Evolutionary conservation across 2,797 vertebrate species (phyloP), one percentile per base, ranked within the genome.

Genomic region (Sorex maritimensis): DNA sequence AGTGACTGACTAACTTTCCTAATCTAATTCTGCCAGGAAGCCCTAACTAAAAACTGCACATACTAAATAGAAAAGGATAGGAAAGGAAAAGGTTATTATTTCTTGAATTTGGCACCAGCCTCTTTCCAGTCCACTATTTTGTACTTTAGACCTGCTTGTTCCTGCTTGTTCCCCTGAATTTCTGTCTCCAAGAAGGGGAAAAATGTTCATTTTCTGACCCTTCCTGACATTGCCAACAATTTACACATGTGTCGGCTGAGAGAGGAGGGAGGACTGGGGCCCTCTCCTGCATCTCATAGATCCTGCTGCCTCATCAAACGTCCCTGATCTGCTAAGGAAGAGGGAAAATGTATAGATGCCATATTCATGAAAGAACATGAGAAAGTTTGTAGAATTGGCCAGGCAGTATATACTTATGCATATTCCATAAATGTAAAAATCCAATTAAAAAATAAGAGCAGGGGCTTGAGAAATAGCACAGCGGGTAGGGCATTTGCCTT

Each of bases 171-270:
- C n/a, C n/a, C n/a, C n/a, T 46, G 9, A 78, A 26, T 14, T 55
- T 49, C 26, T 83, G 19, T 52, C n/a, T 91, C 34, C 63, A 49
- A 61, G 21, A 21, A 23, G 28, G 15, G 83, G 15, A 72, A 90
- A 95, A 91, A 9, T 2, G 12, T 63, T 88, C 10, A 69, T 91
- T 90, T 94, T 81, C 21, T 24, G 7, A 7, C 23, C 34, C 46
- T 4, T 68, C 7, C 17, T 4, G 34, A 12, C 77, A 41, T 23
- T 81, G 11, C 90, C n/a, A 82, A 10, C 13, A 78, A 34, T 84
- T 80, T 79, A 77, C 1, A 52, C 63, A 12, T 2, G 44, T 38
- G n/a, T 2, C 21, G 1, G 58, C 14, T 71, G 44, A 79, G 82
- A 14, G 46, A 13, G 12, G 3, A 21, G 9, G 34, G 38, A 0